phyloP scores from a whole-genome alignment of 2,888 invertebrate genomes.

The Tillus elongatus region DNA sequence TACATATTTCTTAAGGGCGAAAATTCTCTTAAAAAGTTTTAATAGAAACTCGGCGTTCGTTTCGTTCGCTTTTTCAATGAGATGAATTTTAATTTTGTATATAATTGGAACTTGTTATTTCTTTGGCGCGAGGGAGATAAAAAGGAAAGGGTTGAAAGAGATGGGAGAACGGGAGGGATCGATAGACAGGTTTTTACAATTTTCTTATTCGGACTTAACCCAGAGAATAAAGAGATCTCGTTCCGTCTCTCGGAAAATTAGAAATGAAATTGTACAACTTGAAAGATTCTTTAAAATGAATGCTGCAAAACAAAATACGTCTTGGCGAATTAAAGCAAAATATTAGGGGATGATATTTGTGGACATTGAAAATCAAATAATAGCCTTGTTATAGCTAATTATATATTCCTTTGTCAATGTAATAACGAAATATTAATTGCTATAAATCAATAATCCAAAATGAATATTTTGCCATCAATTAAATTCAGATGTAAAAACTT shows the following conservation, averaged over 20 bases:
- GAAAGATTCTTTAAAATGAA: no score
- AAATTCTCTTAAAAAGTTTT: constrained; percentile 41
- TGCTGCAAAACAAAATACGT: no score
- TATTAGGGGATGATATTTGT: no score
- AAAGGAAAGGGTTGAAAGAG: constrained; percentile 22
- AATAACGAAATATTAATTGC: no score
- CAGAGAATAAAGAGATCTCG: constrained; percentile 3
- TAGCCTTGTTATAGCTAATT: no score
- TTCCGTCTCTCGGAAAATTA: background rate
- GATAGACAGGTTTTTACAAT: constrained; percentile 3
- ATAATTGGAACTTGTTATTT: constrained; percentile 41
- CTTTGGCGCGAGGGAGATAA: constrained; percentile 31
- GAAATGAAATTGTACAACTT: background rate
- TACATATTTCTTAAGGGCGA: constrained; percentile 34
- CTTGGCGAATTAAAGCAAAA: no score
- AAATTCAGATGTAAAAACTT: no score
- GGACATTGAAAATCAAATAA: no score
- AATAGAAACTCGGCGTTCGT: constrained; percentile 39
- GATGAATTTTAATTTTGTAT: constrained; percentile 43
- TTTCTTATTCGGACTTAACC: background rate
- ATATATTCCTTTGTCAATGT: no score
- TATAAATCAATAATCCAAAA: no score
- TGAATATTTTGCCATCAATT: no score
- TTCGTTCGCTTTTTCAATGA: constrained; percentile 42
- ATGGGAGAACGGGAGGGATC: background rate